These are phyloP conservation scores for Squalus acanthias DNA, from an alignment of 2,797 vertebrate genomes.

Conservation along the genomic window DNA sequence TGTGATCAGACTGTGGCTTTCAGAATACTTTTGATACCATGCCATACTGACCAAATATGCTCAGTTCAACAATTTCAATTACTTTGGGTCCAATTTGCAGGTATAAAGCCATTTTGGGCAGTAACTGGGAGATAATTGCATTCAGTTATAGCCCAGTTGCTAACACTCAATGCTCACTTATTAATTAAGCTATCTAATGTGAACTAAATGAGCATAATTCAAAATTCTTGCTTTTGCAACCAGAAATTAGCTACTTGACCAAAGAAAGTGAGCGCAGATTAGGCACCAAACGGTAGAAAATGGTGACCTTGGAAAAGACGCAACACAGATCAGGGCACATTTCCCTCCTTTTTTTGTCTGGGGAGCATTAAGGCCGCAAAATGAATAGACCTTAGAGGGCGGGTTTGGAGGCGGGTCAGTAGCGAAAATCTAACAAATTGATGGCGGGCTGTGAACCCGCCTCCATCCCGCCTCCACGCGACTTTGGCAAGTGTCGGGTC, in stretches of 20 bases:
- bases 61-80: not conserved
- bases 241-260: not conserved
- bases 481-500: too few relatives aligned
- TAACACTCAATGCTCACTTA: not conserved
- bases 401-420: too few relatives aligned
- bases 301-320: not conserved
- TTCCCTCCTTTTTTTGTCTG: not conserved
- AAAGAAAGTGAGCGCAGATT: not conserved
- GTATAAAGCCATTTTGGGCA: not conserved
- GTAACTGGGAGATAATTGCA: not conserved
- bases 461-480: too few relatives aligned
- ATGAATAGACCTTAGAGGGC: too few relatives aligned
- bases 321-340: not conserved
- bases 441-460: too few relatives aligned
- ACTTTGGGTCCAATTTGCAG: not conserved
- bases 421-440: too few relatives aligned
- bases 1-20: not conserved
- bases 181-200: not conserved
- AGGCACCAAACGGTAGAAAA: not conserved
- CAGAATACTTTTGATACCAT: not conserved
- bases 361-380: not conserved
- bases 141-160: not conserved
- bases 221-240: not conserved
- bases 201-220: not conserved
- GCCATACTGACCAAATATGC: not conserved